Percentiles rank a stretch among this genome's conserved stretches.
These are phyloP conservation scores for Glaucomys volans DNA, from an alignment of 2,113 vertebrate genomes.

Conservation along the genomic window DNA sequence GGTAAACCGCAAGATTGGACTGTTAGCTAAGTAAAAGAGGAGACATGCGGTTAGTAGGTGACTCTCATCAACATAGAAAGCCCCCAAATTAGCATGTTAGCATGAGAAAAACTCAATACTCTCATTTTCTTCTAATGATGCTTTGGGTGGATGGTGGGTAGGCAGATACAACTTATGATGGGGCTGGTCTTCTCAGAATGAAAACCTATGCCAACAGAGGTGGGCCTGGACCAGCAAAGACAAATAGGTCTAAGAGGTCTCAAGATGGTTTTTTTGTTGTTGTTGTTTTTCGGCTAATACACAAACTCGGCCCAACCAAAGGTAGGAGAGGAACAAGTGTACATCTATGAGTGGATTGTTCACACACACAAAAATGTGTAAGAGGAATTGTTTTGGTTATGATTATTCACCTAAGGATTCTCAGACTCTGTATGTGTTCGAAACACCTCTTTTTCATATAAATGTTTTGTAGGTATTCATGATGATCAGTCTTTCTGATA, in stretches of 20 bases:
- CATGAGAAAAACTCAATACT: not conserved
- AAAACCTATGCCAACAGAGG: not conserved
- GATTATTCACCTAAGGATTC: constrained; percentile 5
- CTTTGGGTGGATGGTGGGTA: not conserved
- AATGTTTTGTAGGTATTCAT: not conserved
- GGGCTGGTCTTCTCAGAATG: not conserved
- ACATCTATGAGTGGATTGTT: not conserved
- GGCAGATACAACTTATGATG: not conserved
- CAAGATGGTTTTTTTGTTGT: not conserved
- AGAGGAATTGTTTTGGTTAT: not conserved
- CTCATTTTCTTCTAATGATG: not conserved
- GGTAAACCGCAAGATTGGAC: not conserved
- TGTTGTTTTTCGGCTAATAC: too few species aligned
- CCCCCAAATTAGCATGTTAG: not conserved
- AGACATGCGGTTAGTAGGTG: not conserved
- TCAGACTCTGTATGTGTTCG: not conserved
- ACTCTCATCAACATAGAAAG: not conserved
- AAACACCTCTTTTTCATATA: not conserved
- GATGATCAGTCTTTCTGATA: not conserved
- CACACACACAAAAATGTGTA: not conserved
- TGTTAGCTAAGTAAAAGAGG: constrained; percentile 16
- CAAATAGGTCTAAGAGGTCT: not conserved
- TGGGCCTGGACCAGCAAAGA: not conserved
- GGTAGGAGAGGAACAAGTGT: not conserved
- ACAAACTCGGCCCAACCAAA: not conserved